Conservation (phyloP, 2,113 vertebrate species). For the Eolophus roseicapilla region DNA sequence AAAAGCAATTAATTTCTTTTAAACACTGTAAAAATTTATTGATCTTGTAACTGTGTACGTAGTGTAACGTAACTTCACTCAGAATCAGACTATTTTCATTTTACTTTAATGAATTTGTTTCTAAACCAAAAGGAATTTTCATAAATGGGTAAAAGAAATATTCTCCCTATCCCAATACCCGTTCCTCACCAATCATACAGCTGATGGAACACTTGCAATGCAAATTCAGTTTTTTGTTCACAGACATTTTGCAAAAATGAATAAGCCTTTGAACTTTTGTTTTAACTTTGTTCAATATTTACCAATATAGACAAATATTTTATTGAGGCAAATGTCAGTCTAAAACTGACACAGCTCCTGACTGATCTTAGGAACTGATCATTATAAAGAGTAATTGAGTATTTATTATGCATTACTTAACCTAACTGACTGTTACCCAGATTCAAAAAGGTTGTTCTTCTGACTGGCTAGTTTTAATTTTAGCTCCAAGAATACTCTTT, state of each 20-base stretch:
- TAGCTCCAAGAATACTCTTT: neutral
- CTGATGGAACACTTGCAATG: neutral
- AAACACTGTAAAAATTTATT: neutral
- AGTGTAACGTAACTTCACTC: neutral
- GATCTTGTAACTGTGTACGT: neutral
- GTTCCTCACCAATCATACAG: neutral
- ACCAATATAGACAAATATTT: neutral
- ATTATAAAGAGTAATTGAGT: neutral
- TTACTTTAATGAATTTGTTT: neutral
- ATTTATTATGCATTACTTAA: neutral
- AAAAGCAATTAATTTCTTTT: neutral
- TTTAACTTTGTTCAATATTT: neutral
- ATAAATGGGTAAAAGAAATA: neutral
- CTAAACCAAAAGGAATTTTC: neutral
- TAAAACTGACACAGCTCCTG: neutral
- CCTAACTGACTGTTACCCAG: neutral
- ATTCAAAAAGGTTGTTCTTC: neutral
- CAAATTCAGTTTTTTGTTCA: neutral
- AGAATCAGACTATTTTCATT: neutral
- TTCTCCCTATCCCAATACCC: neutral
- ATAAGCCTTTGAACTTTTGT: neutral
- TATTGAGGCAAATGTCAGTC: neutral
- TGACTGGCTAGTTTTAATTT: neutral
- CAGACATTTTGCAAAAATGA: neutral
- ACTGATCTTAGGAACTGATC: neutral